Base-by-base conservation (phyloP, 1,140 invertebrate genomes). In the Tachypleus tridentatus region DNA sequence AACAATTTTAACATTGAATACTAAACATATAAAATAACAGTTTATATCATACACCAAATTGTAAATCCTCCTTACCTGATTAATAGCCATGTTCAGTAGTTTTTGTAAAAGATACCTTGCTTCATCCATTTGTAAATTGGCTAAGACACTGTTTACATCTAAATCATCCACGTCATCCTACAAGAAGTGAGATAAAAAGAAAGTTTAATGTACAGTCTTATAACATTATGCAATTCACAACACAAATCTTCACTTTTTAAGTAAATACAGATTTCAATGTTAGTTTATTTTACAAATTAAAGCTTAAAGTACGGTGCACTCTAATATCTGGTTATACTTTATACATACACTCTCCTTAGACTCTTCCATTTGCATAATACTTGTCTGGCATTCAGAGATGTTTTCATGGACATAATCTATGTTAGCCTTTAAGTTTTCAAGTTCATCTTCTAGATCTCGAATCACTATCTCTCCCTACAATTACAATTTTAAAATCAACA, bases 321-420 rank as follows among this genome's bases (percentile, higher is more conserved):
- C 29, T 29, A 29, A 29, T 29, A 29, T 29, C 29, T 29, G 29
- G 29, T 29, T 29, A 29, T 29, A 29, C 29, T 29, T 29, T 29
- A 29, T 29, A 29, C 29, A 29, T 29, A 29, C 29, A 29, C 29
- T 29, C 29, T 29, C 29, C 76, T 86, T 86, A 4, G 80, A 76
- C 71, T 87, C 87, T 75, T 89, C 89, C 73, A 92, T 84, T 75
- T 91, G 86, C 73, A 93, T 84, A 73, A 94, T 91, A 66, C 87
- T 87, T 56, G 86, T 83, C 77, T 97, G 93, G 70, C 90, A 89
- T 72, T 97, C 93, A 49, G 83, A 82, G 67, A 97, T 96, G 72
- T 88, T 92, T 65, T 93, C 88, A 66, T 82, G 87, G 56, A 94
- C 79, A 75, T 93, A 95, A 67, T 86, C 85, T 51, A 94, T 85